A percentile compares a stretch with the other conserved stretches of the same genome.
These are phyloP conservation scores for Encarsia formosa DNA, from an alignment of 2,888 invertebrate genomes.

Conservation along the genomic window DNA sequence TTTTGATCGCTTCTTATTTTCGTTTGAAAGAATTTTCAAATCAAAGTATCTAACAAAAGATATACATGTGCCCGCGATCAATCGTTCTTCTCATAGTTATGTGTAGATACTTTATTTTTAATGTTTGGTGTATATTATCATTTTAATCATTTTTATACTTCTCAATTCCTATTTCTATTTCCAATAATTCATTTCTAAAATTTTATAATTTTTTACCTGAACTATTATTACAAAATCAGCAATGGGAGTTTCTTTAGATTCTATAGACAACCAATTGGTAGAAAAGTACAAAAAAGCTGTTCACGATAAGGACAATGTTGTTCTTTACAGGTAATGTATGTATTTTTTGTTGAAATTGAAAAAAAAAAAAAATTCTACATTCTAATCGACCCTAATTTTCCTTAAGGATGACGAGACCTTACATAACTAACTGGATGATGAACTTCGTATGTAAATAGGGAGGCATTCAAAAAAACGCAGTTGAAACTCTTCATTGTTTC, in stretches of 20 bases:
- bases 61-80: too few species aligned
- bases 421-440: constrained; percentile 23
- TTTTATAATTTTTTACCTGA: too few species aligned
- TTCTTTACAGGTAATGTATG: constrained; percentile 38
- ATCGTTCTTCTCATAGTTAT: too few species aligned
- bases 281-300: constrained; percentile 15
- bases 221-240: constrained; percentile 16
- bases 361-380: neutral
- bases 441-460: constrained; percentile 25
- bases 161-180: too few species aligned
- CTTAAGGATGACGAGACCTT: constrained; percentile 25
- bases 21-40: too few species aligned
- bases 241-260: constrained; percentile 21
- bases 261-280: constrained; percentile 1
- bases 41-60: too few species aligned
- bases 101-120: too few species aligned
- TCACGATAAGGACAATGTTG: constrained; percentile 33
- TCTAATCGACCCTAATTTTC: too few species aligned
- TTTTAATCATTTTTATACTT: neutral
- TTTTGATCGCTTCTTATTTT: too few species aligned
- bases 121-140: too few species aligned
- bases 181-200: too few species aligned
- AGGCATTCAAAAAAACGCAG: constrained; percentile 48
- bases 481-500: constrained; percentile 56
- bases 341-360: neutral